Conservation (phyloP, 2,113 vertebrate species). For the Burhinus bistriatus region DNA sequence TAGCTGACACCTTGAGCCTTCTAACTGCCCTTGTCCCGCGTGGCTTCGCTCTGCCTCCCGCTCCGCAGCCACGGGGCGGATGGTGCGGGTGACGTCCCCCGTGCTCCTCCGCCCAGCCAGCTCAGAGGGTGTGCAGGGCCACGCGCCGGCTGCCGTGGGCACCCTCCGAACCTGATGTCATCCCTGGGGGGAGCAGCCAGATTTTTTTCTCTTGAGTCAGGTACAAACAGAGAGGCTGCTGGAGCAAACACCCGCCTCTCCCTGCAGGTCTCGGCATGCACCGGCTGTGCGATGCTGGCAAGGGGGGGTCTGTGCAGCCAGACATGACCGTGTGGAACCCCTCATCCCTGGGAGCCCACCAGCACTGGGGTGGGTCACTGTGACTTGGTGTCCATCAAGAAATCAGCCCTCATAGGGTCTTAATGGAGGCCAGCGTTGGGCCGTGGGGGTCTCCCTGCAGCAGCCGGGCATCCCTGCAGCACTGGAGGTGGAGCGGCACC, state of each 20-base stretch:
- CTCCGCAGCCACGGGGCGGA: accelerated
- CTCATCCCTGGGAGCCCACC: neutral
- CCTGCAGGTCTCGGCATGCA: constrained; percentile 28
- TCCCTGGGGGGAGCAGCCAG: neutral
- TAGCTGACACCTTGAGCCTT: neutral
- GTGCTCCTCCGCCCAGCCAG: no score
- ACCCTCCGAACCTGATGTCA: neutral
- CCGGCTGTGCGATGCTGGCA: neutral
- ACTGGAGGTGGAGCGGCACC: neutral
- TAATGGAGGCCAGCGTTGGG: accelerated
- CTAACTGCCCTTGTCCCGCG: accelerated
- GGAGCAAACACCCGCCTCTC: neutral
- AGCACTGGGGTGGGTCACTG: accelerated
- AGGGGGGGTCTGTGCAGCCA: neutral
- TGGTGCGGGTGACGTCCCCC: no score
- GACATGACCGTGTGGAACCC: neutral
- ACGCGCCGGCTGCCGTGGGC: neutral
- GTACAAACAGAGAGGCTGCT: neutral
- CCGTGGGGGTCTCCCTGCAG: neutral
- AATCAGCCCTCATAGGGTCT: neutral
- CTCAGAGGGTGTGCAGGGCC: no score
- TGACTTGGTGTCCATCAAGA: neutral
- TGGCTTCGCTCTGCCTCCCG: neutral
- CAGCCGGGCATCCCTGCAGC: neutral
- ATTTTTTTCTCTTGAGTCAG: constrained; percentile 56